Base-by-base conservation (phyloP, 2,888 invertebrate genomes). In the Aricia artaxerxes region DNA sequence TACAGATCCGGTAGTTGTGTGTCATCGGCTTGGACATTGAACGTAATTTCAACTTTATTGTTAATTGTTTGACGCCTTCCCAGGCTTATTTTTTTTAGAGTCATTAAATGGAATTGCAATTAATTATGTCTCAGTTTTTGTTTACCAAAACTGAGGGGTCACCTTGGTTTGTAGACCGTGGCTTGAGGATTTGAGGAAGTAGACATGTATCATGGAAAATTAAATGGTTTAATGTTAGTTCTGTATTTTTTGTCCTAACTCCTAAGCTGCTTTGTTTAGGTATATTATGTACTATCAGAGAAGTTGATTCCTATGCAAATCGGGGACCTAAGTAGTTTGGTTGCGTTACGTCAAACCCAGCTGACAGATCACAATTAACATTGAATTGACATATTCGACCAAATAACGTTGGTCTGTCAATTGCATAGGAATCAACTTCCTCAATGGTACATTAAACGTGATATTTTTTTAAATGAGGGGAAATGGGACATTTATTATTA, bases 11-110 rank as follows among this genome's bases (percentile, higher is more conserved):
- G 76, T 76, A 76, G 76, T 49, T 1, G 9, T 76, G 35, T 76
- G 76, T 57, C 76, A 76, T 57, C 76, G 24, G 13, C 16, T 57
- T 31, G 76, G 76, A 57, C 76, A 57, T 76, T 76, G 57, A 35
- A 35, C 53, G 53, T 53, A 53, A 75, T 75, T 76, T 76, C 76
- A 76, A 76, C 16, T 76, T 76, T 57, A 76, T 76, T 76, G 76
- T 76, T 76, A 76, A 76, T 76, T 76, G 76, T 76, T 76, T 76
- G 76, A 31, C 53, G 49, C 24, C 57, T 76, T 76, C 76, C 76
- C 76, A 76, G 76, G 76, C 53, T 57, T 76, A 40, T 53, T 76
- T 76, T 76, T 76, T 40, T n/a, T 76, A 16, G 9, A 53, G 57
- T 35, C 13, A 53, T 76, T 57, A 53, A 24, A 57, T 57, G 57